Evolutionary conservation across 2,888 invertebrate species (phyloP).

Genomic region (Lithophane ornitopus): DNA sequence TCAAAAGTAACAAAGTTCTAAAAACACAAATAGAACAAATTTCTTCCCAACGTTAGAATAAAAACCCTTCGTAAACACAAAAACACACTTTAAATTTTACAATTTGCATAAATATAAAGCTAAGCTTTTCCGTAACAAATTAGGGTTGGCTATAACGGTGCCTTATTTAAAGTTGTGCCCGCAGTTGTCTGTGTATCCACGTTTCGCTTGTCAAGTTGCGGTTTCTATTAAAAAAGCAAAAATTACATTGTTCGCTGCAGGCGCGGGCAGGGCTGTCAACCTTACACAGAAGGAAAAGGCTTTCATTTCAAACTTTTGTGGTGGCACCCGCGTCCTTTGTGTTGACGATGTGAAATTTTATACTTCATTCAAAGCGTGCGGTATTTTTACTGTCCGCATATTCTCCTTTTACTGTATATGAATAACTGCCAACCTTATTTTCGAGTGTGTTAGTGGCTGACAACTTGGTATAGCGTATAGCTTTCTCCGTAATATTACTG

Average conservation of each 20-base stretch:
- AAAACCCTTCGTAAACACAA: constrained; percentile 37
- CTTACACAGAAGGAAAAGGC: constrained; percentile 67
- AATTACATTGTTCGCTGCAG: constrained; percentile 75
- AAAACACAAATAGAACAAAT: constrained; percentile 17
- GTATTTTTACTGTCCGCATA: constrained; percentile 65
- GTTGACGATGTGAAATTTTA: constrained; percentile 73
- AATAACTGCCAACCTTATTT: constrained; percentile 68
- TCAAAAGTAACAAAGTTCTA: constrained; percentile 1
- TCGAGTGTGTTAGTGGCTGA: constrained; percentile 61
- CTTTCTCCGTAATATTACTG: constrained; percentile 49
- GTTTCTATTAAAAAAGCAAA: constrained; percentile 76
- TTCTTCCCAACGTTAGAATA: constrained; percentile 2
- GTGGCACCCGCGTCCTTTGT: constrained; percentile 71
- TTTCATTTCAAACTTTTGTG: constrained; percentile 74
- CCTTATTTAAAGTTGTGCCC: constrained; percentile 67
- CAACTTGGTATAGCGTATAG: constrained; percentile 43
- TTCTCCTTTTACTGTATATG: constrained; percentile 56
- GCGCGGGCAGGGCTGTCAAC: constrained; percentile 73
- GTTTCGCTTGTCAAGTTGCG: constrained; percentile 71
- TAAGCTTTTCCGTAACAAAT: constrained; percentile 63
- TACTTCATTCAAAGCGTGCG: constrained; percentile 70
- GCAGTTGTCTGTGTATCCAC: constrained; percentile 68
- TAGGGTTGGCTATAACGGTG: constrained; percentile 64
- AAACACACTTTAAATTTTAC: constrained; percentile 54
- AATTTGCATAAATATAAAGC: constrained; percentile 54